A percentile compares a stretch with the other conserved stretches of the same genome.
These are phyloP conservation scores for Lordiphosa fenestrarum DNA, from an alignment of 2,888 invertebrate species.

Conservation along the genomic window DNA sequence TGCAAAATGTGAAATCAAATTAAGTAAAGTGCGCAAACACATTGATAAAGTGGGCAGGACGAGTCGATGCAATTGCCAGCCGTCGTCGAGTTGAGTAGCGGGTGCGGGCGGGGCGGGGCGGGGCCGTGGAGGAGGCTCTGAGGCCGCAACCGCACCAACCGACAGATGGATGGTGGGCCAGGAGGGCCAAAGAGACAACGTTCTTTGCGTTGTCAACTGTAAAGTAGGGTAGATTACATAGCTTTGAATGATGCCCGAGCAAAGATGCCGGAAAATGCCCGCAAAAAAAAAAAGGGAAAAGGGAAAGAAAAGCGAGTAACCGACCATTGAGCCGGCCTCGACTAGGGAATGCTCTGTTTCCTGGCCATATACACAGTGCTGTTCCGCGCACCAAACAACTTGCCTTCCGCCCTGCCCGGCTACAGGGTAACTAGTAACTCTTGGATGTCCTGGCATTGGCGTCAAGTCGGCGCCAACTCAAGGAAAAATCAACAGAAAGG, in stretches of 20 bases:
- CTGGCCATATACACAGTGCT: neutral
- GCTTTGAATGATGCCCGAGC: constrained; percentile 48
- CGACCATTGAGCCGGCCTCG: neutral
- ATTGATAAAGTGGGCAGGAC: constrained; percentile 37
- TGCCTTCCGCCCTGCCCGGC: constrained; percentile 3
- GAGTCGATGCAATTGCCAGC: constrained; percentile 4
- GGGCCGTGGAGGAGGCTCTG: neutral
- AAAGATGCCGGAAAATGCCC: constrained; percentile 37
- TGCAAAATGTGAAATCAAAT: constrained; percentile 60
- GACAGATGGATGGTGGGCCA: constrained; percentile 28
- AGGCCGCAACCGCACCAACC: constrained; percentile 46
- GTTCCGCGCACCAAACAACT: neutral
- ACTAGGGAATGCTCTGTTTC: constrained; percentile 4
- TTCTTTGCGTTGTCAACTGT: constrained; percentile 61
- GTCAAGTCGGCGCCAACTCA: constrained; percentile 42
- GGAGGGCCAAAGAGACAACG: constrained; percentile 6
- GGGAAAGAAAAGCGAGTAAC: neutral
- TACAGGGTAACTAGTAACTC: neutral
- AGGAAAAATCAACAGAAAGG: constrained; percentile 57
- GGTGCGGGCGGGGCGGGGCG: neutral
- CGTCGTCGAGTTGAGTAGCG: constrained; percentile 1
- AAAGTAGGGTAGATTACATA: constrained; percentile 68
- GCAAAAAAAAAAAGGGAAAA: neutral
- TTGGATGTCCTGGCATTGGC: constrained; percentile 9
- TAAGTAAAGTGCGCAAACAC: constrained; percentile 69